These are phyloP conservation scores for Lepidochrysops patricia DNA, from an alignment of 2,888 invertebrate species.

Conservation along the genomic window DNA sequence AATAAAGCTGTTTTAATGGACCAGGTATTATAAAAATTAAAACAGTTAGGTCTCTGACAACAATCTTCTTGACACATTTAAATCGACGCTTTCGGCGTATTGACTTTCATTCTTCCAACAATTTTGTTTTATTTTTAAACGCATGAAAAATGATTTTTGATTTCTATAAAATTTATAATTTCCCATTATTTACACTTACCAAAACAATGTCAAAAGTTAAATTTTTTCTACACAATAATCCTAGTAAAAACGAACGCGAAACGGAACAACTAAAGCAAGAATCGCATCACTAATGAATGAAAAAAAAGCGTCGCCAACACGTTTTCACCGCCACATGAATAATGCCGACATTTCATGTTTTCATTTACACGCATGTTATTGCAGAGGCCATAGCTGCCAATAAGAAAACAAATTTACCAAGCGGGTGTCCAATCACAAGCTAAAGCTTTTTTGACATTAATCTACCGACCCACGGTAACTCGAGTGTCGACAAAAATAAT, in stretches of 20 bases:
- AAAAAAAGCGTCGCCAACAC: conserved; percentile 62
- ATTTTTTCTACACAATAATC: conserved; percentile 43
- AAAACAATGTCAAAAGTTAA: conserved; percentile 49
- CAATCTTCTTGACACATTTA: conserved; percentile 22
- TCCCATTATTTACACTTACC: conserved; percentile 45
- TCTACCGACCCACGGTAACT: conserved; percentile 45
- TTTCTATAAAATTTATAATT: background rate
- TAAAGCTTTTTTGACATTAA: conserved; percentile 24
- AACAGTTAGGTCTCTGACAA: background rate
- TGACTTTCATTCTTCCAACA: conserved; percentile 26
- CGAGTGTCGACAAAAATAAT: conserved; percentile 34
- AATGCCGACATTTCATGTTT: conserved; percentile 51
- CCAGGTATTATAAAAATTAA: background rate
- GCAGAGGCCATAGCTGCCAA: conserved; percentile 26
- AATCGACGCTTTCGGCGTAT: conserved; percentile 30
- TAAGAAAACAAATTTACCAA: conserved; percentile 3
- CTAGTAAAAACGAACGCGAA: conserved; percentile 52
- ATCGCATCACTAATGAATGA: conserved; percentile 54
- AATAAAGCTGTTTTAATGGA: background rate
- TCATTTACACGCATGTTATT: conserved; percentile 23
- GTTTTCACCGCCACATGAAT: conserved; percentile 39
- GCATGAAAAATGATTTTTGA: background rate
- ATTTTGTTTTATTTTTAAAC: background rate
- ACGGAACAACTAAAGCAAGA: conserved; percentile 57
- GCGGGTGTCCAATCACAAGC: conserved; percentile 26